phyloP scores from a whole-genome alignment of 2,797 vertebrate species.

The Labroides dimidiatus region DNA sequence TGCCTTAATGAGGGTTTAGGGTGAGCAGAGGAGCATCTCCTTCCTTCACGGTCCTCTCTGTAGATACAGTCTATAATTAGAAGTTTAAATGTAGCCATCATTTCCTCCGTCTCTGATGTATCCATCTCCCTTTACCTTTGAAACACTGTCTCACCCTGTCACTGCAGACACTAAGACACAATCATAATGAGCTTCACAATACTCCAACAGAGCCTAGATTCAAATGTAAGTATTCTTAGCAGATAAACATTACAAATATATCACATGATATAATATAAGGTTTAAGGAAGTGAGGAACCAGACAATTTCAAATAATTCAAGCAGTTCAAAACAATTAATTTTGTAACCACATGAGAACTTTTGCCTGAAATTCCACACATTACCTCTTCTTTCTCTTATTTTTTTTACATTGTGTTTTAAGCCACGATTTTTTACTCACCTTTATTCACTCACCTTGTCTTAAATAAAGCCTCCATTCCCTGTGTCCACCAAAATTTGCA shows the following conservation, averaged over 20 bases:
- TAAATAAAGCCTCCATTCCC: constrained; percentile 13
- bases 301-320: too few relatives aligned
- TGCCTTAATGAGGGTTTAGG: constrained; percentile 62
- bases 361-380: neutral
- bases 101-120: constrained; percentile 50
- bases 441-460: neutral
- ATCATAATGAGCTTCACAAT: constrained; percentile 3
- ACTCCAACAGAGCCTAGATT: neutral
- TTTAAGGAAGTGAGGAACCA: too few relatives aligned
- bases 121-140: constrained; percentile 36
- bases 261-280: too few relatives aligned
- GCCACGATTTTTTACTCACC: constrained; percentile 2
- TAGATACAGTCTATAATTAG: constrained; percentile 63
- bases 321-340: too few relatives aligned
- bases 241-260: neutral
- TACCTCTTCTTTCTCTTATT: neutral
- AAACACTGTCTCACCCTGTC: constrained; percentile 19
- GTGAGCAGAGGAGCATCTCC: constrained; percentile 38
- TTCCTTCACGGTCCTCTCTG: constrained; percentile 36
- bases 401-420: neutral
- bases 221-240: neutral
- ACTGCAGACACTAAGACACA: neutral
- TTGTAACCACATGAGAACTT: neutral
- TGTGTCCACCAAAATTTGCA: constrained; percentile 11
- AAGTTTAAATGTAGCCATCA: constrained; percentile 60